A percentile compares a stretch with the other conserved stretches of the same genome.
phyloP scores from a whole-genome alignment of 2,113 vertebrate species.

The Todiramphus chloris region DNA sequence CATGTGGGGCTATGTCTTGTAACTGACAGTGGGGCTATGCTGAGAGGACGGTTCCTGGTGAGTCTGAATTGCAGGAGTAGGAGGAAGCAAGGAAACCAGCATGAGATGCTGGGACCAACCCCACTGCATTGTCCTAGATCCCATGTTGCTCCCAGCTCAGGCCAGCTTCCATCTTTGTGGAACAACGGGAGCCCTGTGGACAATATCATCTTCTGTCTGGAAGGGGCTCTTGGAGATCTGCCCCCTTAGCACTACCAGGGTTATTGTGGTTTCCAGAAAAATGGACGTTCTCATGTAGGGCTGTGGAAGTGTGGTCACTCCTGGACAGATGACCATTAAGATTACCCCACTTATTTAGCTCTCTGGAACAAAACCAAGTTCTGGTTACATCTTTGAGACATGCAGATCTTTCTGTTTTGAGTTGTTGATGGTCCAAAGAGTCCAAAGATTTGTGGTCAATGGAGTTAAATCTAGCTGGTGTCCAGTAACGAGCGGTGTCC shows the following conservation, averaged over 20 bases:
- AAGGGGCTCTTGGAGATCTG: not conserved
- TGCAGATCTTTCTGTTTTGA: not conserved
- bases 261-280: not conserved
- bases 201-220: slow-evolving; percentile 25
- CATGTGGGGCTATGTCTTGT: not conserved
- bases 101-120: slow-evolving; percentile 3
- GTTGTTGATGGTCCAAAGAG: not conserved
- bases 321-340: not conserved
- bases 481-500: too few relatives aligned
- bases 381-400: not conserved
- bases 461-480: too few relatives aligned
- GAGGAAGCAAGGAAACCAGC: slow-evolving; percentile 12
- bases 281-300: not conserved
- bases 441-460: too few relatives aligned
- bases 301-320: not conserved
- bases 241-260: not conserved
- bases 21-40: not conserved
- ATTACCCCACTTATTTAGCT: not conserved
- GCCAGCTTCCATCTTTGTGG: not conserved
- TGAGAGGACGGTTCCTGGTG: not conserved
- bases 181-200: slow-evolving; percentile 40
- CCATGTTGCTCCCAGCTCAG: not conserved
- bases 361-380: not conserved
- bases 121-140: slow-evolving; percentile 27
- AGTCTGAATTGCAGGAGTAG: not conserved